Percentiles rank a stretch among this genome's conserved stretches.
These are phyloP conservation scores for Macrosiphum euphorbiae DNA, from an alignment of 2,888 invertebrate genomes.

Conservation along the genomic window DNA sequence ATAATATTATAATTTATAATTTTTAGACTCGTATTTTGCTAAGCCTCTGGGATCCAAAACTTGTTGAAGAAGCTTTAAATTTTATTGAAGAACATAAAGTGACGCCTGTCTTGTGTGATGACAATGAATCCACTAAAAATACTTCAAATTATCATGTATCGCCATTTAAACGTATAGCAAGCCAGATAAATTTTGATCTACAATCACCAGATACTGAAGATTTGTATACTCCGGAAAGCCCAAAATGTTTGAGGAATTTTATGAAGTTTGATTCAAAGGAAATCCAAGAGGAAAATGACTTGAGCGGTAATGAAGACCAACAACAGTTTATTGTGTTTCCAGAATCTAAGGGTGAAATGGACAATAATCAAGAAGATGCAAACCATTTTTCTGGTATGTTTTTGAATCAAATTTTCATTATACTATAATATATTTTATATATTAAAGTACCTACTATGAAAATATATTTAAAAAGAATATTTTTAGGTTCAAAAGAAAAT, in stretches of 20 bases:
- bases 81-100: constrained; percentile 85
- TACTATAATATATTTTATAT: neutral
- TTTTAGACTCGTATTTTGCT: constrained; percentile 80
- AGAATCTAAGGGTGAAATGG: constrained; percentile 72
- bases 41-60: constrained; percentile 86
- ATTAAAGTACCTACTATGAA: neutral
- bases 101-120: constrained; percentile 66
- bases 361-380: constrained; percentile 57
- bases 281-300: constrained; percentile 67
- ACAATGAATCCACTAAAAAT: constrained; percentile 52
- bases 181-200: constrained; percentile 81
- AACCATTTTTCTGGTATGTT: constrained; percentile 8
- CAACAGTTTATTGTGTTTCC: constrained; percentile 75
- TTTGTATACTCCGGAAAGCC: constrained; percentile 79
- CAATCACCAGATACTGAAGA: constrained; percentile 82
- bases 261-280: constrained; percentile 65
- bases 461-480: neutral
- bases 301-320: constrained; percentile 69
- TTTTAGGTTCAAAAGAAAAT: constrained; percentile 49
- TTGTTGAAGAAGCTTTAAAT: constrained; percentile 87
- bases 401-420: neutral
- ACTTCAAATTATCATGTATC: constrained; percentile 73
- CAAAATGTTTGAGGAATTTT: constrained; percentile 69
- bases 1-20: constrained; percentile 53
- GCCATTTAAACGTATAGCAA: constrained; percentile 83